Base-by-base conservation (phyloP, 2,888 invertebrate genomes). In the Eupithecia inturbata region DNA sequence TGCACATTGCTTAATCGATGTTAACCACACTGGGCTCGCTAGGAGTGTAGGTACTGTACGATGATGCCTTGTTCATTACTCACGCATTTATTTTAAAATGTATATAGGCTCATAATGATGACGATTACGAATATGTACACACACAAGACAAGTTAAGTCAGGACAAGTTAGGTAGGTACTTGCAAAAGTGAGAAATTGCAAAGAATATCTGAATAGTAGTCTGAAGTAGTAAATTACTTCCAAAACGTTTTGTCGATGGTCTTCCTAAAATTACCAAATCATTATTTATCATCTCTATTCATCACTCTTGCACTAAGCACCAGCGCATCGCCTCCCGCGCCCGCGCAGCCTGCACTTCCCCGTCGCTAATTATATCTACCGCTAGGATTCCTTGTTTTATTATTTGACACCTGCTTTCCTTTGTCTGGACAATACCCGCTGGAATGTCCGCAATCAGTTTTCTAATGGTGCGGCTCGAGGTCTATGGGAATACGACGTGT, bases 351-450 rank as follows among this genome's bases (percentile, higher is more conserved):
- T 22, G 0, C 4, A 49, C 69, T 69, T 67, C 69, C 67, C 69
- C 33, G 62, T 53, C 12, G 39, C 71, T 71, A 73, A 76, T 72
- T 73, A 64, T 70, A 70, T 45, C 70, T 41, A 67, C 63, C 45
- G 69, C 68, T 66, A 64, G 66, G 45, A 75, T 72, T 68, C 73
- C 72, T 69, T 62, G 70, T 60, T 73, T 73, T 76, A 73, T 66
- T 73, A 60, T 68, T 70, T 73, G 31, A 73, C 75, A 73, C 72
- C 69, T 68, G 28, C 26, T 19, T 16, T 41, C 74, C 63, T 62
- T 75, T 75, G 64, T 72, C 63, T 33, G 62, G 31, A 70, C 72
- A 67, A 45, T 63, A 31, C 63, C n/a, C 28, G 19, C n/a, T 63
- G 49, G 67, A 70, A 72, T 75, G 72, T 45, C 16, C 22, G 70